Conservation (phyloP, 1,140 invertebrate genomes). For the Drosophila trapezifrons region DNA sequence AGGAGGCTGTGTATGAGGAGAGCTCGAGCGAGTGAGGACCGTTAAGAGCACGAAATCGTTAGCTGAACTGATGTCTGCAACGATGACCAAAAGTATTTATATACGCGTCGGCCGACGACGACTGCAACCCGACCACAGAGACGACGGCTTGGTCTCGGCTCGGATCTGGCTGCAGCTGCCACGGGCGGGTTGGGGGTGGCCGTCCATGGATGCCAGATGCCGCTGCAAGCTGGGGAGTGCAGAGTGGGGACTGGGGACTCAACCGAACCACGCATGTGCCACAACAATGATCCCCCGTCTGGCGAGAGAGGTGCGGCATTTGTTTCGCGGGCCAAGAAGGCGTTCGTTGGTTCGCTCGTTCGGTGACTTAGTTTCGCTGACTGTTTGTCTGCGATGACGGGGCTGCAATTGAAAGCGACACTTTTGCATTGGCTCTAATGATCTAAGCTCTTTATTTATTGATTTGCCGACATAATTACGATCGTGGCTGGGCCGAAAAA, state of each 20-base stretch:
- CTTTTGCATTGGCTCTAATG: conserved; percentile 62
- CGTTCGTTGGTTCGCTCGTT: conserved; percentile 28
- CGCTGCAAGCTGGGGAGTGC: conserved; percentile 27
- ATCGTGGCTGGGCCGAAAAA: conserved; percentile 40
- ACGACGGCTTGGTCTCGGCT: conserved; percentile 27
- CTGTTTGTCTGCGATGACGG: conserved; percentile 46
- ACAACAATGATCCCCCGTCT: conserved; percentile 44
- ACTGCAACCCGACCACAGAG: conserved; percentile 40
- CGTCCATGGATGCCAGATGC: conserved; percentile 28
- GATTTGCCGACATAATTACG: conserved; percentile 68
- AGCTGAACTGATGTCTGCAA: conserved; percentile 82
- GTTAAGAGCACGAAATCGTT: conserved; percentile 80
- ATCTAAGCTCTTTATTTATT: conserved; percentile 74
- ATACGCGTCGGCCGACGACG: conserved; percentile 63
- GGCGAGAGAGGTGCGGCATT: conserved; percentile 53
- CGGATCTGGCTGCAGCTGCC: conserved; percentile 45
- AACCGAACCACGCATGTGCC: conserved; percentile 66
- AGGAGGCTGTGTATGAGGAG: conserved; percentile 45
- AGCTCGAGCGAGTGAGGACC: conserved; percentile 61
- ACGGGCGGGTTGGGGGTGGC: conserved; percentile 31
- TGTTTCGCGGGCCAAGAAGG: conserved; percentile 38
- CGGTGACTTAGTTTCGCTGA: conserved; percentile 61
- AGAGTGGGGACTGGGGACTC: not conserved
- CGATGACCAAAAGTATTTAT: conserved; percentile 83
- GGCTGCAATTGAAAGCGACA: conserved; percentile 68